Evolutionary conservation across 2,797 vertebrate species (phyloP).

Genomic region (Manis crassicaudata): DNA sequence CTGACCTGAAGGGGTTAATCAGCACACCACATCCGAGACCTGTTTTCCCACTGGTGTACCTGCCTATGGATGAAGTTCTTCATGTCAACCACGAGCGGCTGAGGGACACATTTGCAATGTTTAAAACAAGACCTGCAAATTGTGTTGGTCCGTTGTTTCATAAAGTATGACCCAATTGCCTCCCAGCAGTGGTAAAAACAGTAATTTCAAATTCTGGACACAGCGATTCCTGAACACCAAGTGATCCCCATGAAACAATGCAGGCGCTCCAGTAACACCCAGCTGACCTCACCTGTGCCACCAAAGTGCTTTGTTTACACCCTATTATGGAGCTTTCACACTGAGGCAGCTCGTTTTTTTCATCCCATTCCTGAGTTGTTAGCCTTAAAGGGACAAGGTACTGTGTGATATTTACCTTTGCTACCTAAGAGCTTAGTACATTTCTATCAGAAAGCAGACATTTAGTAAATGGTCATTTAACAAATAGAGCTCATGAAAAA

Average conservation of each 20-base stretch:
- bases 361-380: neutral
- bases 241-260: neutral
- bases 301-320: neutral
- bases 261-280: accelerated
- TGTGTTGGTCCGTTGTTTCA: neutral
- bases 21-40: neutral
- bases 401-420: neutral
- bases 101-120: neutral
- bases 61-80: neutral
- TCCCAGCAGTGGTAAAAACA: neutral
- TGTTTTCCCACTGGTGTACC: neutral
- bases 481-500: neutral
- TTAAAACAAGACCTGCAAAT: neutral
- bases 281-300: accelerated
- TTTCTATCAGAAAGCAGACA: neutral
- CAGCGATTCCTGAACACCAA: neutral
- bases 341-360: neutral
- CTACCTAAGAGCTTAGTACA: neutral
- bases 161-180: neutral
- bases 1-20: neutral
- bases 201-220: neutral
- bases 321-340: neutral
- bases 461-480: neutral
- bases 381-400: neutral
- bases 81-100: neutral